These are phyloP conservation scores for Halichoeres trimaculatus DNA, from an alignment of 2,113 vertebrate genomes.

Conservation along the genomic window DNA sequence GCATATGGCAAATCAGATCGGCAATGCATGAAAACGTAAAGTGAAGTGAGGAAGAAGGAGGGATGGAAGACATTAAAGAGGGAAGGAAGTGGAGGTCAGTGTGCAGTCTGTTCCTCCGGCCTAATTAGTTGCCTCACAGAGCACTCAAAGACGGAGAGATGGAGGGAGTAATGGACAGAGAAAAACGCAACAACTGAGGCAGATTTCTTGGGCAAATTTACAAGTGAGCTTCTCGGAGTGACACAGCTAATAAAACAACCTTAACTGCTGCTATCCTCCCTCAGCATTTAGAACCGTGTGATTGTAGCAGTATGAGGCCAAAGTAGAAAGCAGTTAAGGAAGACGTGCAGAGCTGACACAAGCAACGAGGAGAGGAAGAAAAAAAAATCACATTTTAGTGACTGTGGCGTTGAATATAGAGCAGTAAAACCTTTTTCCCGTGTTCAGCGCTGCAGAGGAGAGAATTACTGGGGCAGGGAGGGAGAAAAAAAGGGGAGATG, in stretches of 20 bases:
- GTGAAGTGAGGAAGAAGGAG: constrained; percentile 25
- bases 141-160: constrained; percentile 15
- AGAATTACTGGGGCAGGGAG: not conserved
- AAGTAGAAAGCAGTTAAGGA: constrained; percentile 6
- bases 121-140: constrained; percentile 50
- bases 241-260: constrained; percentile 50
- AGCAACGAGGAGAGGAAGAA: constrained; percentile 25
- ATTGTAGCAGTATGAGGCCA: constrained; percentile 35
- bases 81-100: constrained; percentile 29
- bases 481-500: constrained; percentile 10
- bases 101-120: constrained; percentile 47
- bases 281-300: constrained; percentile 35
- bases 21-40: constrained; percentile 33
- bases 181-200: constrained; percentile 7
- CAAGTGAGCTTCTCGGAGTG: constrained; percentile 3
- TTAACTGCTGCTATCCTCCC: constrained; percentile 30
- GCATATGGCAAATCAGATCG: constrained; percentile 31
- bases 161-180: not conserved
- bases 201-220: constrained; percentile 31
- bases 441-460: not conserved
- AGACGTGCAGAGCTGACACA: constrained; percentile 31
- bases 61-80: not conserved
- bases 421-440: constrained; percentile 33
- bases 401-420: constrained; percentile 50
- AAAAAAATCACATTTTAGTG: constrained; percentile 30